Percentiles rank a stretch among this genome's conserved stretches.
Evolutionary conservation across 2,888 invertebrate genomes (phyloP).

Genomic region (Boloria selene): DNA sequence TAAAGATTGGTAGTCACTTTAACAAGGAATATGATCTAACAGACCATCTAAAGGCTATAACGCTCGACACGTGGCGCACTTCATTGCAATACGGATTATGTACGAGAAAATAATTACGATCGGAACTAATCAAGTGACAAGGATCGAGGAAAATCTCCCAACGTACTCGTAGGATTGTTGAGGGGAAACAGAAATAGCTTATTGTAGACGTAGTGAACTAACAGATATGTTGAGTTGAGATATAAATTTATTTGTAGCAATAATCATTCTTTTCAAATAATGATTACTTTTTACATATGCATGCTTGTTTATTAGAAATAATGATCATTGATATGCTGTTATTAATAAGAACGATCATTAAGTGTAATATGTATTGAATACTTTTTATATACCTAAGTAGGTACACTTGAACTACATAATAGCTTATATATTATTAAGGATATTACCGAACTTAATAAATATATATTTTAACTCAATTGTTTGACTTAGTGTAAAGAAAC

Average conservation of each 20-base stretch:
- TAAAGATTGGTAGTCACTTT: neutral
- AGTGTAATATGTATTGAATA: too few relatives aligned
- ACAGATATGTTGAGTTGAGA: neutral
- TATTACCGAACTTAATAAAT: too few relatives aligned
- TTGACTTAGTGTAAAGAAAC: conserved; percentile 6
- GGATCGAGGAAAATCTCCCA: conserved; percentile 66
- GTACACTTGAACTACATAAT: too few relatives aligned
- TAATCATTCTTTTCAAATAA: too few relatives aligned
- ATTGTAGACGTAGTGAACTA: neutral
- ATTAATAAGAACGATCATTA: too few relatives aligned
- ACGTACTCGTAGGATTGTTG: conserved; percentile 42
- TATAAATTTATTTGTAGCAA: neutral
- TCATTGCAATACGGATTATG: conserved; percentile 82
- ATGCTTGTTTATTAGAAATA: too few relatives aligned
- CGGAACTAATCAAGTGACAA: conserved; percentile 73
- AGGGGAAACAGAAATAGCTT: conserved; percentile 11
- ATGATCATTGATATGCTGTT: too few relatives aligned
- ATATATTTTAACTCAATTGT: neutral
- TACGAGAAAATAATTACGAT: conserved; percentile 76
- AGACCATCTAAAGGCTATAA: conserved; percentile 36
- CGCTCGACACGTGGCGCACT: conserved; percentile 72
- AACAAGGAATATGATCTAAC: conserved; percentile 17
- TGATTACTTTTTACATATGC: too few relatives aligned
- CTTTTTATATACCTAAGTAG: too few relatives aligned
- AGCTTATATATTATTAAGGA: too few relatives aligned